Percentiles rank a stretch among this genome's conserved stretches.
Conservation (phyloP, 2,797 vertebrate genomes). For the Artibeus jamaicensis region DNA sequence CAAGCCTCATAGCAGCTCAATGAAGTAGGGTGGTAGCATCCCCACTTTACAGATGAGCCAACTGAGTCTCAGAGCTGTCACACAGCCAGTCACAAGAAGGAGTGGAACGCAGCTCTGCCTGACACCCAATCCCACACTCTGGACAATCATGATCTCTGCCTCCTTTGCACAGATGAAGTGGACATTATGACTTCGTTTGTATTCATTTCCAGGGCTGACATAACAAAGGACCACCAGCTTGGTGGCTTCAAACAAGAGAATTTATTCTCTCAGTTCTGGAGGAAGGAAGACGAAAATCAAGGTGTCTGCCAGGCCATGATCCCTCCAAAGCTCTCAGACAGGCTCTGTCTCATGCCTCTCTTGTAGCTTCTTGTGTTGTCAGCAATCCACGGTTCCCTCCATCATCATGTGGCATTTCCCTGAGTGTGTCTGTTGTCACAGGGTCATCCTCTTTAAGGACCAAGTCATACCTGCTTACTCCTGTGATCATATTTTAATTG, state of each 20-base stretch:
- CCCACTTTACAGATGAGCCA: not conserved
- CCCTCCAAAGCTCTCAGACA: rapidly evolving
- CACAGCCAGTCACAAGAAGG: not conserved
- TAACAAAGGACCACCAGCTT: rapidly evolving
- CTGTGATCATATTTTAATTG: not conserved
- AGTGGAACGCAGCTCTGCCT: not conserved
- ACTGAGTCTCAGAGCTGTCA: not conserved
- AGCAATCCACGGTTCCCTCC: not conserved
- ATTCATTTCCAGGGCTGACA: not conserved
- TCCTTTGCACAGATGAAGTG: not conserved
- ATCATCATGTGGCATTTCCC: not conserved
- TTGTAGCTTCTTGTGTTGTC: too few relatives aligned
- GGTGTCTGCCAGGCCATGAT: not conserved
- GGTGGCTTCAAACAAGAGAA: not conserved
- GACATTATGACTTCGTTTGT: not conserved
- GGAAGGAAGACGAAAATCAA: not conserved
- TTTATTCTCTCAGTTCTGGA: not conserved
- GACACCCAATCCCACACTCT: not conserved
- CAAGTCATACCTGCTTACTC: rapidly evolving
- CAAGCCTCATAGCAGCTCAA: not conserved
- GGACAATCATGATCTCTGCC: not conserved
- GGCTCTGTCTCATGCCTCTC: too few relatives aligned
- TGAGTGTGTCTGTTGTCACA: not conserved
- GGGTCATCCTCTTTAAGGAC: not conserved
- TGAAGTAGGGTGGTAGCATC: too few relatives aligned